Percentiles rank a stretch among this genome's conserved stretches.
These are phyloP conservation scores for Leucoptera coffeella DNA, from an alignment of 2,888 invertebrate genomes.

Conservation along the genomic window DNA sequence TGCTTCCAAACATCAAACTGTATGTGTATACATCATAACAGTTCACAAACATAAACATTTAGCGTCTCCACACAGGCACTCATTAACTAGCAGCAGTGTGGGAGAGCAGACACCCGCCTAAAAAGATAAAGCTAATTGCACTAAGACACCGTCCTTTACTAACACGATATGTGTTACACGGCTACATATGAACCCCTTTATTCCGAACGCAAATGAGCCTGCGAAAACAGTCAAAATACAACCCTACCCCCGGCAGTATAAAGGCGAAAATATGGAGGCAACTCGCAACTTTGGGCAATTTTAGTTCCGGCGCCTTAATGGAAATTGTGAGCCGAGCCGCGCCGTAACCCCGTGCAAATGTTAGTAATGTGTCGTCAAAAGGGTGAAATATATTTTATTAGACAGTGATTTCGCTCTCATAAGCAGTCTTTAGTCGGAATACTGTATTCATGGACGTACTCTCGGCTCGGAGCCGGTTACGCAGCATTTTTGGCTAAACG, in stretches of 20 bases:
- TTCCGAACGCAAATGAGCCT: slow-evolving; percentile 16
- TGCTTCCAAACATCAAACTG: not conserved
- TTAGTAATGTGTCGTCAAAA: slow-evolving; percentile 52
- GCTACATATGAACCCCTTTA: slow-evolving; percentile 19
- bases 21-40: slow-evolving; percentile 5
- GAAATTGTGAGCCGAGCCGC: slow-evolving; percentile 49
- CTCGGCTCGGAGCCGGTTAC: too few species aligned
- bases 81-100: too few species aligned
- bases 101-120: too few species aligned
- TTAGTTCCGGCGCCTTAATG: slow-evolving; percentile 29
- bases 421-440: too few species aligned
- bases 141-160: slow-evolving; percentile 48
- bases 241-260: slow-evolving; percentile 11
- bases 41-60: too few species aligned
- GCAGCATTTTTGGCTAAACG: too few species aligned
- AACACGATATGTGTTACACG: slow-evolving; percentile 48
- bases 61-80: slow-evolving; percentile 18
- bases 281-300: slow-evolving; percentile 22
- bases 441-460: too few species aligned
- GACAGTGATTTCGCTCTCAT: slow-evolving; percentile 31
- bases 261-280: slow-evolving; percentile 15
- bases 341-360: slow-evolving; percentile 49
- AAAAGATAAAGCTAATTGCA: slow-evolving; percentile 46
- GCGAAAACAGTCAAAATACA: too few species aligned
- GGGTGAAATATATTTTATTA: slow-evolving; percentile 49